Evolutionary conservation across 2,113 vertebrate species (phyloP), one percentile per base, ranked within the genome.

Genomic region (Eolophus roseicapilla): DNA sequence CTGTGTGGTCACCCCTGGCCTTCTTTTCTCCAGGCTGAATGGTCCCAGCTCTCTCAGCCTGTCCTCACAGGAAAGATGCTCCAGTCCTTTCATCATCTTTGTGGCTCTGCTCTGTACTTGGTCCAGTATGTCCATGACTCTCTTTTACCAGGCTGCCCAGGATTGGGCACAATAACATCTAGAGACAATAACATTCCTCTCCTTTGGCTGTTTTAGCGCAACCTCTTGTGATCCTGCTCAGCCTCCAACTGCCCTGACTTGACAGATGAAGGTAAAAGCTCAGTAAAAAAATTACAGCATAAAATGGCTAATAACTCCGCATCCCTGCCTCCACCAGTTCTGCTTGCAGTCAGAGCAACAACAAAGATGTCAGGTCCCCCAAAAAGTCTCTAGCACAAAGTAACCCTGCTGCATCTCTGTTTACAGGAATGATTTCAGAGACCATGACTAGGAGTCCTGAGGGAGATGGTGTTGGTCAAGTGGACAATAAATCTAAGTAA

Each of bases 381-480:
- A 10, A 16, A 71, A 31, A 57, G 6, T 2, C 25, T 64, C 33
- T 24, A 75, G 10, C 12, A 73, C 11, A 70, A 49, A 74, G 52
- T 7, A 41, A 47, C 5, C 5, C 14, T 2, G 3, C 8, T 6
- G 3, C 6, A 33, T 5, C n/a, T 53, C 28, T 3, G 0, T 57
- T 76, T 53, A 49, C 24, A 49, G 4, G 3, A 74, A 29, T 33
- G 3, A 49, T 39, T 76, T 70, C 41, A 47, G 52, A 31, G 13
- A 43, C 8, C 31, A 20, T 52, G 13, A n/a, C 19, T 44, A 64
- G 33, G 13, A 59, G 35, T 77, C 27, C 33, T 25, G 55, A 44
- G 19, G 35, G 43, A 80, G 12, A 35, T 27, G 28, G 18, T 53
- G 13, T 7, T 62, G 15, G 14, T 31, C 17, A 76, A 50, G 9